Evolutionary conservation across 2,888 invertebrate species (phyloP).

Genomic region (Microplitis deprimator): DNA sequence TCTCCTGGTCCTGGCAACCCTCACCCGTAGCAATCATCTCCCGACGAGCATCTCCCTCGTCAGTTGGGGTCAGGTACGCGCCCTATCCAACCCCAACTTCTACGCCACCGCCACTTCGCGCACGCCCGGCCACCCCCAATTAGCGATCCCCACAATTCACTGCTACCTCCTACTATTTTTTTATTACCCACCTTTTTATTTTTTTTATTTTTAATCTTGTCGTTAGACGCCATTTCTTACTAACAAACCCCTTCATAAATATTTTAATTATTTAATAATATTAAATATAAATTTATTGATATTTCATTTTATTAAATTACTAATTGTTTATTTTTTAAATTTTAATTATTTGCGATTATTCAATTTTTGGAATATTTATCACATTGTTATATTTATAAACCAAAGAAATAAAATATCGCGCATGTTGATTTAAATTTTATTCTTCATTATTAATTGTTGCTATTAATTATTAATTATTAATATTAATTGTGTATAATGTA

Average conservation of each 20-base stretch:
- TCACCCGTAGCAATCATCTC: constrained; percentile 62
- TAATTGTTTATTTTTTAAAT: background rate
- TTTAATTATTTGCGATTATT: background rate
- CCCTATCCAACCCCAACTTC: constrained; percentile 58
- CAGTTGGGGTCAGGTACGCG: constrained; percentile 68
- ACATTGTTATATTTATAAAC: background rate
- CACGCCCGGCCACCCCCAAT: constrained; percentile 63
- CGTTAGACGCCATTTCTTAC: background rate
- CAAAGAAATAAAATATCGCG: constrained; percentile 1
- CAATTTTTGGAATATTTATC: constrained; percentile 1
- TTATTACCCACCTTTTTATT: background rate
- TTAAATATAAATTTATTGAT: background rate
- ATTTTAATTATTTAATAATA: too few species aligned
- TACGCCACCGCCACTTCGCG: constrained; percentile 63
- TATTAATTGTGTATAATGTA: constrained; percentile 13
- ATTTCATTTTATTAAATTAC: background rate
- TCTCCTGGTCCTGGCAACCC: constrained; percentile 68
- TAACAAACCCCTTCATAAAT: too few species aligned
- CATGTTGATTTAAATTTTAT: background rate
- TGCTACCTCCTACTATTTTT: constrained; percentile 31
- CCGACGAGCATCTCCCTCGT: constrained; percentile 64
- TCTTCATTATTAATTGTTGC: background rate
- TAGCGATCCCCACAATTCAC: constrained; percentile 54
- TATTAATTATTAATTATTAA: background rate
- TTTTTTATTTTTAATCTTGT: background rate